phyloP scores from a whole-genome alignment of 2,888 invertebrate genomes.

The Trissonchulus sp. region DNA sequence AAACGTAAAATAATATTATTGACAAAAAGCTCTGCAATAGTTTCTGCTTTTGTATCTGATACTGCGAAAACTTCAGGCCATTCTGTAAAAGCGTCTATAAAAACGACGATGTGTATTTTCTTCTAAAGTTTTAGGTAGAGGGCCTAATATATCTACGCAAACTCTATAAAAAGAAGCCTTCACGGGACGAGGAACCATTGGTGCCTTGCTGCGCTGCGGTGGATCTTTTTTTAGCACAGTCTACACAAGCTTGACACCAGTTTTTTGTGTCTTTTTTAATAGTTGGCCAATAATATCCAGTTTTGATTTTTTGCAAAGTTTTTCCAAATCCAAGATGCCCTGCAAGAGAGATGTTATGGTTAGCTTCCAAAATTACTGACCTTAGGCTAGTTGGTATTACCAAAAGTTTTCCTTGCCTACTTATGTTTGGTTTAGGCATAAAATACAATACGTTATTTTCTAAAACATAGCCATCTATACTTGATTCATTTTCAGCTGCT shows the following conservation, averaged over 20 bases:
- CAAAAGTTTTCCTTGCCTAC: no score
- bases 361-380: neutral
- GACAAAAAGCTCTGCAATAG: constrained; percentile 1
- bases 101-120: neutral
- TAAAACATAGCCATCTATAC: no score
- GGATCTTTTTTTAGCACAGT: neutral
- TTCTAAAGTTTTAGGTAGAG: neutral
- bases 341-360: neutral
- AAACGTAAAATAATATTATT: neutral
- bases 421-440: no score
- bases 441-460: no score
- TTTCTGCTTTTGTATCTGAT: neutral
- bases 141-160: constrained; percentile 8
- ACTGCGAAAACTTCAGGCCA: neutral
- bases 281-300: constrained; percentile 12
- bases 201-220: neutral
- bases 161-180: neutral
- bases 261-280: neutral
- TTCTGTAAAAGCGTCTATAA: constrained; percentile 4
- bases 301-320: constrained; percentile 1
- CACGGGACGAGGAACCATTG: neutral
- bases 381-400: neutral
- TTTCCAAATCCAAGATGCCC: constrained; percentile 20
- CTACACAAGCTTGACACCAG: neutral
- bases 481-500: no score